These are phyloP conservation scores for Eptesicus fuscus DNA, from an alignment of 2,113 vertebrate genomes.

Conservation along the genomic window DNA sequence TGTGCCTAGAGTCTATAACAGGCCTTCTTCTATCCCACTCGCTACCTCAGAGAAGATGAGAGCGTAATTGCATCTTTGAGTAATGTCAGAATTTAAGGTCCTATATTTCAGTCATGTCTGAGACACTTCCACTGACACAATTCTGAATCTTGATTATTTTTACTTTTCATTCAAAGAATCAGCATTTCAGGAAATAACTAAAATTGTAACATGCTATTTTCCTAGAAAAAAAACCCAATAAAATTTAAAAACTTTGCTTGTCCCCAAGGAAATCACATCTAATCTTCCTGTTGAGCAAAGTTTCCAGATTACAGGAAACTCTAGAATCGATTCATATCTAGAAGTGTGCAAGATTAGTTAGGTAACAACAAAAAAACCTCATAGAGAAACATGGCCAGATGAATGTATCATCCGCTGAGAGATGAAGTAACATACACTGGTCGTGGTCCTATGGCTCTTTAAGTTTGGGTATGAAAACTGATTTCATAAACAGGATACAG, in stretches of 20 bases:
- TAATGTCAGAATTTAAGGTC: background rate
- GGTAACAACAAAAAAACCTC: background rate
- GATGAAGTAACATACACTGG: background rate
- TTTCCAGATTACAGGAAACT: background rate
- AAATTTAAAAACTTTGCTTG: background rate
- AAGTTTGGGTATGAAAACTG: constrained; percentile 14
- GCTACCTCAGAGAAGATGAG: background rate
- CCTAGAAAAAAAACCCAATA: background rate
- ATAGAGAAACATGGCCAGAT: background rate
- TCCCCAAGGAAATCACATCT: background rate
- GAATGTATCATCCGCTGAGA: background rate
- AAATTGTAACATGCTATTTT: constrained; percentile 10
- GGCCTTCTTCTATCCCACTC: background rate
- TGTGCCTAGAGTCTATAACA: background rate
- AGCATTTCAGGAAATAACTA: constrained; percentile 25
- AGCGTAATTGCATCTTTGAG: background rate
- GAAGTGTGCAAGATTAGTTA: background rate
- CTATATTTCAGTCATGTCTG: background rate
- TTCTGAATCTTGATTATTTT: background rate
- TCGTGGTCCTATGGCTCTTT: background rate
- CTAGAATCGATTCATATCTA: background rate
- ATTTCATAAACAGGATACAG: background rate
- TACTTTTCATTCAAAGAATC: background rate
- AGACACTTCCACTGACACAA: background rate
- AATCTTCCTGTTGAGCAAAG: background rate